A percentile compares a stretch with the other conserved stretches of the same genome.
Evolutionary conservation across 2,888 invertebrate genomes (phyloP).

Genomic region (Calameuta idolon): DNA sequence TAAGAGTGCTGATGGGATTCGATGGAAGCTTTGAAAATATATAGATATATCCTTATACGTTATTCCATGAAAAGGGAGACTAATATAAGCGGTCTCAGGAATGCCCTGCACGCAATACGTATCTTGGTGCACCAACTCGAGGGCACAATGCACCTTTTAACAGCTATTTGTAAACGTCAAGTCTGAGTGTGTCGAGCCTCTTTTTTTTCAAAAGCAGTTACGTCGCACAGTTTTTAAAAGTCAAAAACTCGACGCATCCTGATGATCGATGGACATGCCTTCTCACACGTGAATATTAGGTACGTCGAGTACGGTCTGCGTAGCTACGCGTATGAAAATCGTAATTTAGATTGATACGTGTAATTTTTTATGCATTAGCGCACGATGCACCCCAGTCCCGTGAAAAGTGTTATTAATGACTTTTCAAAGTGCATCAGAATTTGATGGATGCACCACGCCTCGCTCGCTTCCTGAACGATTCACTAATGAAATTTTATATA

Average conservation of each 20-base stretch:
- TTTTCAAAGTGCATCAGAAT: not conserved
- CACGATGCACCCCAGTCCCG: not conserved
- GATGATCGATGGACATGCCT: constrained; percentile 17
- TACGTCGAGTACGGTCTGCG: not conserved
- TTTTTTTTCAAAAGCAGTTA: constrained; percentile 14
- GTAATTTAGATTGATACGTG: constrained; percentile 23
- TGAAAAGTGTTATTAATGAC: constrained; percentile 20
- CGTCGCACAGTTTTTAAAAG: not conserved
- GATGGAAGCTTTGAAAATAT: not conserved
- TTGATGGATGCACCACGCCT: not conserved
- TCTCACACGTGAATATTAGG: constrained; percentile 7
- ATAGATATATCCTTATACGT: not conserved
- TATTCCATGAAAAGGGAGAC: not conserved
- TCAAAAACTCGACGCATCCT: constrained; percentile 1
- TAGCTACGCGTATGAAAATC: constrained; percentile 1
- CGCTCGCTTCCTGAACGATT: not conserved
- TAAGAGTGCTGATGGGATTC: not conserved
- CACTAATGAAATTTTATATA: not conserved
- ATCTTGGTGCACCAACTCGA: not conserved
- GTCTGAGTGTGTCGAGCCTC: constrained; percentile 1
- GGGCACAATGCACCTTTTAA: constrained; percentile 12
- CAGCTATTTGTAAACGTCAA: constrained; percentile 22
- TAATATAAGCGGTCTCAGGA: not conserved
- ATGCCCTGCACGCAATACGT: constrained; percentile 4
- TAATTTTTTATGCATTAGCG: constrained; percentile 23